Evolutionary conservation across 2,113 vertebrate species (phyloP).

Genomic region (Eclectus roratus): DNA sequence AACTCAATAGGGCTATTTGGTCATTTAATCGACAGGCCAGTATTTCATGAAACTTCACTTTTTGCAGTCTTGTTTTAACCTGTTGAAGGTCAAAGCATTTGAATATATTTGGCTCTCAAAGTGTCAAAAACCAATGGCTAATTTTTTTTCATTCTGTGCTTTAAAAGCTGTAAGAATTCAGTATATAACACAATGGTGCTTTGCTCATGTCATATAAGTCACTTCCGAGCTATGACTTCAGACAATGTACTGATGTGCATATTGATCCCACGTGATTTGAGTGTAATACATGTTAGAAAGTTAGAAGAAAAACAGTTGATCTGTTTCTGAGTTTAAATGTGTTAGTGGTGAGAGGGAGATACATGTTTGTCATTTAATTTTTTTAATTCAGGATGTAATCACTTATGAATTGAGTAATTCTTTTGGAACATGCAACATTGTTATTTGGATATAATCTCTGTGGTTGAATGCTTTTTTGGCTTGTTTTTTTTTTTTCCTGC

Average conservation of each 20-base stretch:
- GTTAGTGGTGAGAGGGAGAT: not conserved
- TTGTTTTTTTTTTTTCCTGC: not conserved
- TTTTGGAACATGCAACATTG: not conserved
- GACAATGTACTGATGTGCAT: not conserved
- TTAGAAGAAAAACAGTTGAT: not conserved
- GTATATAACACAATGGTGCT: not conserved
- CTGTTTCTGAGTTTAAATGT: not conserved
- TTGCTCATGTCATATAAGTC: not conserved
- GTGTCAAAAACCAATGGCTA: not conserved
- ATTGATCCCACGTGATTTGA: not conserved
- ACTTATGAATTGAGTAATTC: not conserved
- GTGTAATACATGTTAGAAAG: not conserved
- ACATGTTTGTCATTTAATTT: not conserved
- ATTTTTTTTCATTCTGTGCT: not conserved
- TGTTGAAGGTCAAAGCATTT: not conserved
- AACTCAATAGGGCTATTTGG: not conserved
- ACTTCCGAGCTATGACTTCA: not conserved
- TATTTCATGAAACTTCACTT: not conserved
- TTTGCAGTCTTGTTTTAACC: not conserved
- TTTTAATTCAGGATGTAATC: not conserved
- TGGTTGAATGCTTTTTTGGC: not conserved
- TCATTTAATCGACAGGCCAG: not conserved
- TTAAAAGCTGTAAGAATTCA: not conserved
- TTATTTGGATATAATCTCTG: not conserved
- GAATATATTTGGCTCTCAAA: not conserved